These are phyloP conservation scores for Capromys pilorides DNA, from an alignment of 2,797 vertebrate genomes.

Conservation along the genomic window DNA sequence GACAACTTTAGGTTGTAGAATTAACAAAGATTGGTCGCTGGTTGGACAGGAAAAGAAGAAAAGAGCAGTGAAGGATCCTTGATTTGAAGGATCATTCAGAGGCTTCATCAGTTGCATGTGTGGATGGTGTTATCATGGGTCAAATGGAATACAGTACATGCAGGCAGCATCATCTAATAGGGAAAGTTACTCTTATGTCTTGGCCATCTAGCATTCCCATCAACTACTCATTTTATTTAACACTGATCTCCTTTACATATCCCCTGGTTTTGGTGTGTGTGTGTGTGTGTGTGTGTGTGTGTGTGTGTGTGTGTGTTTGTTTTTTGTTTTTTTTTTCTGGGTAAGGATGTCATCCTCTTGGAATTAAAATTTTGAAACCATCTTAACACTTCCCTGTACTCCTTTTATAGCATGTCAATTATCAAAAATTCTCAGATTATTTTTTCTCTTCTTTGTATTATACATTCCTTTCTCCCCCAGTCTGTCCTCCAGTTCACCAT, in stretches of 20 bases:
- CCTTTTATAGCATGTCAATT: background rate
- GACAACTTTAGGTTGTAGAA: background rate
- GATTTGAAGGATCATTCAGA: background rate
- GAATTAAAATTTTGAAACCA: background rate
- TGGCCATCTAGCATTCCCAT: fast-evolving
- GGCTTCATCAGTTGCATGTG: background rate
- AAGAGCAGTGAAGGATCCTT: too few relatives aligned
- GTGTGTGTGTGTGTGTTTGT: too few relatives aligned
- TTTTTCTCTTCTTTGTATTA: background rate
- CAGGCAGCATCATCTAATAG: background rate
- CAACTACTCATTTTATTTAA: too few relatives aligned
- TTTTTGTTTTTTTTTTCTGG: background rate
- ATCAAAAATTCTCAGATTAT: background rate
- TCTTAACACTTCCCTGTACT: background rate
- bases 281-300: too few relatives aligned
- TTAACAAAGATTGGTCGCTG: background rate
- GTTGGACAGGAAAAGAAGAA: background rate
- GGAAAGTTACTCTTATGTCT: fast-evolving
- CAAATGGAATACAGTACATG: background rate
- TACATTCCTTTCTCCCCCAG: background rate
- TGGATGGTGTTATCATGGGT: background rate
- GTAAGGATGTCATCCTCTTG: background rate
- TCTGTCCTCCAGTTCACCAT: background rate
- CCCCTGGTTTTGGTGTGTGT: too few relatives aligned
- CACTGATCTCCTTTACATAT: background rate